Base-by-base conservation (phyloP, 2,888 invertebrate species). In the Chymomyza amoena region DNA sequence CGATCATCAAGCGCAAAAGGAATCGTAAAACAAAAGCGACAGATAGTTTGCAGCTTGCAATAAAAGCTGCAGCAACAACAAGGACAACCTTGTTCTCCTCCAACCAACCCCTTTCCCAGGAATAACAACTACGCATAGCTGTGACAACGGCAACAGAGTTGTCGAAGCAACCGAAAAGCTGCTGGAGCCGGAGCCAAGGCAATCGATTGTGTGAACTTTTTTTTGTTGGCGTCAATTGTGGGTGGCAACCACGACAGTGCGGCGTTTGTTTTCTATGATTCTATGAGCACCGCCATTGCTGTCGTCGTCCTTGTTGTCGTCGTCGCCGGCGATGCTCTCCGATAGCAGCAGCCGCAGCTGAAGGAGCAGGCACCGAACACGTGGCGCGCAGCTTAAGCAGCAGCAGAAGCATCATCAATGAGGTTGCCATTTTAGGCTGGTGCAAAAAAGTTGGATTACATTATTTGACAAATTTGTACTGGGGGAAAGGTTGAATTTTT, bases 11-110 rank as follows among this genome's bases (percentile, higher is more conserved):
- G 81, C 72, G 73, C 82, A 84, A 85, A 85, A 84, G 85, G 81
- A 84, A 84, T 85, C 84, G 84, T 84, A 85, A 84, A 84, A 84
- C 84, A 84, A 84, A 85, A 81, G 85, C 85, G 85, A 84, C 84
- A 85, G 84, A 84, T 83, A 84, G 85, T 84, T 85, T 83, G 79
- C 82, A 81, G 77, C 77, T 74, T 73, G 73, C 81, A 76, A 79
- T 80, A 77, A 77, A 80, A 80, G 75, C 79, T 75, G 75, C 75
- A 80, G 39, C 73, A 77, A 65, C 74, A 76, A 66, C 72, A 57
- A 57, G 7, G 18, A 75, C 75, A 77, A 52, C 73, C n/a, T n/a
- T n/a, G n/a, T n/a, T n/a, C n/a, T n/a, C 6, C 4, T 7, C 1
- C 32, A 6, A 16, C 6, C 16, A 16, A 51, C 51, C 2, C 51